phyloP scores from a whole-genome alignment of 2,888 invertebrate species.

The Tachina lurida region DNA sequence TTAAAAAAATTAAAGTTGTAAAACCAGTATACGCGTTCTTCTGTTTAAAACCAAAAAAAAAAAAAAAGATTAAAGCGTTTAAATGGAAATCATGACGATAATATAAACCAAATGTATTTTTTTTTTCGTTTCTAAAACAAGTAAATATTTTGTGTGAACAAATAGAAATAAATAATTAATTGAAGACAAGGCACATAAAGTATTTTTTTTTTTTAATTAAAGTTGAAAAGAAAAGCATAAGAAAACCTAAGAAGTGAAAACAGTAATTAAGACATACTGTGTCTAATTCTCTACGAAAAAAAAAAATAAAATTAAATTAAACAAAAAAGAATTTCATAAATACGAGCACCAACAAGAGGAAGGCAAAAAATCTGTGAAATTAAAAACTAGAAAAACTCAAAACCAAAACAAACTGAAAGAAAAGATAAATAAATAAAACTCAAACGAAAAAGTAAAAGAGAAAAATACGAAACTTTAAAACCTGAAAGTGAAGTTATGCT shows the following conservation, averaged over 20 bases:
- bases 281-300: conserved; percentile 45
- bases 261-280: conserved; percentile 63
- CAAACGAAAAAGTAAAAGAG: background rate
- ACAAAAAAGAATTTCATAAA: conserved; percentile 62
- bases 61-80: conserved; percentile 46
- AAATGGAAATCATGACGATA: conserved; percentile 62
- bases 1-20: conserved; percentile 34
- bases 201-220: conserved; percentile 39
- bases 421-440: background rate
- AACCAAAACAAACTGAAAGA: conserved; percentile 38
- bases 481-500: conserved; percentile 28
- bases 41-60: conserved; percentile 17
- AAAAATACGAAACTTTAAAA: conserved; percentile 18
- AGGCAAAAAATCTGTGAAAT: conserved; percentile 28
- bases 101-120: conserved; percentile 54
- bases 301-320: background rate
- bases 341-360: background rate
- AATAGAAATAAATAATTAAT: conserved; percentile 47
- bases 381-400: conserved; percentile 8
- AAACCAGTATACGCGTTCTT: conserved; percentile 58
- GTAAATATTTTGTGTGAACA: conserved; percentile 62
- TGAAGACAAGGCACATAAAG: conserved; percentile 15
- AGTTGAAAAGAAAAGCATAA: conserved; percentile 31
- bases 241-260: conserved; percentile 55
- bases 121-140: conserved; percentile 7